A percentile compares a stretch with the other conserved stretches of the same genome.
Evolutionary conservation across 2,797 vertebrate genomes (phyloP).

Genomic region (Anguilla pacifica): DNA sequence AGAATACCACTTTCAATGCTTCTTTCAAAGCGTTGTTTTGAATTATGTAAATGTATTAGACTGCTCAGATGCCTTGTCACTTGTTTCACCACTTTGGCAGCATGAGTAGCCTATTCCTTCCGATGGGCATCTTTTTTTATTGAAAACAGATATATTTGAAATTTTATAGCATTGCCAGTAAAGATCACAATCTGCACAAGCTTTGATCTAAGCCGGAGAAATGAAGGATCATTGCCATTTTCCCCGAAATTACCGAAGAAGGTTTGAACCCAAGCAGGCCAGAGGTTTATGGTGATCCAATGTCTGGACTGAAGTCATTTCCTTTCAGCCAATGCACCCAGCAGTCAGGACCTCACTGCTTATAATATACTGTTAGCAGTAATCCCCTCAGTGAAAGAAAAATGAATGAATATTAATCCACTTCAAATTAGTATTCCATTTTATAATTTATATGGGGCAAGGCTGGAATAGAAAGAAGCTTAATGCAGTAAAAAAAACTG

Average conservation of each 20-base stretch:
- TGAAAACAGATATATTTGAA: neutral
- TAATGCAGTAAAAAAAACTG: conserved; percentile 20
- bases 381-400: conserved; percentile 26
- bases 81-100: neutral
- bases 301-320: conserved; percentile 4
- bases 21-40: neutral
- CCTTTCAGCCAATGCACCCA: neutral
- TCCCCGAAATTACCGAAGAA: neutral
- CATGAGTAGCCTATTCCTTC: neutral
- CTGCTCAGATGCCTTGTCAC: neutral
- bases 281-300: conserved; percentile 4
- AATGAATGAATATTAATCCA: conserved; percentile 18
- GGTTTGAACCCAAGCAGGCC: too few species aligned
- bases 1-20: neutral
- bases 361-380: conserved; percentile 1
- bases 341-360: too few species aligned
- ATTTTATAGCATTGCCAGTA: neutral
- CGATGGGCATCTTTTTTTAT: neutral
- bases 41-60: neutral
- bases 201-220: neutral
- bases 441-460: conserved; percentile 14
- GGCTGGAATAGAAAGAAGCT: conserved; percentile 8
- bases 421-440: conserved; percentile 27
- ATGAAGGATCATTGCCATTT: neutral
- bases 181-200: neutral